Evolutionary conservation across 2,113 vertebrate species (phyloP).

Genomic region (Neotoma lepida): DNA sequence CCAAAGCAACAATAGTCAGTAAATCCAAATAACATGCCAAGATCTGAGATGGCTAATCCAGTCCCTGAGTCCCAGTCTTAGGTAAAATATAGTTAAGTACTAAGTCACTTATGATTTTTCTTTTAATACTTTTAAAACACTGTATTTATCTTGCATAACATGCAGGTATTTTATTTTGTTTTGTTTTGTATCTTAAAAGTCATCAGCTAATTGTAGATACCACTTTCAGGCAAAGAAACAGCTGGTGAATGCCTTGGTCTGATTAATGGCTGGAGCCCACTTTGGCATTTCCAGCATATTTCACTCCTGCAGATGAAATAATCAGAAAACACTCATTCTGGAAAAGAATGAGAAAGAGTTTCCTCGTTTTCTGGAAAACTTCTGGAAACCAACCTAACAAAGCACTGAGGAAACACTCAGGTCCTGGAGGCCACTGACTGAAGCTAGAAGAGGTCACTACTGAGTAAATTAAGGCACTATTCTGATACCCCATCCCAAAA

Average conservation of each 20-base stretch:
- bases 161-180: background rate
- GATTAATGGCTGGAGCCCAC: background rate
- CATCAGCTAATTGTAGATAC: background rate
- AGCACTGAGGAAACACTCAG: background rate
- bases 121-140: background rate
- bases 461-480: background rate
- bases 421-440: background rate
- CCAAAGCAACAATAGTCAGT: background rate
- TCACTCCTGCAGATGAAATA: background rate
- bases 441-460: background rate
- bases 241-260: background rate
- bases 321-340: constrained; percentile 39
- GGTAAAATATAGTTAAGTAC: background rate
- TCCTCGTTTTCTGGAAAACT: background rate
- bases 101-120: constrained; percentile 3
- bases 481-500: background rate
- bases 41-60: background rate
- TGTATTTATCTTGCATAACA: background rate
- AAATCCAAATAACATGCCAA: background rate
- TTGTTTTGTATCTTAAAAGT: background rate
- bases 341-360: background rate
- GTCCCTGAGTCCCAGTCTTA: background rate
- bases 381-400: background rate
- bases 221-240: background rate
- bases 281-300: background rate